Conservation (phyloP, 2,113 vertebrate species). For the Alosa alosa region DNA sequence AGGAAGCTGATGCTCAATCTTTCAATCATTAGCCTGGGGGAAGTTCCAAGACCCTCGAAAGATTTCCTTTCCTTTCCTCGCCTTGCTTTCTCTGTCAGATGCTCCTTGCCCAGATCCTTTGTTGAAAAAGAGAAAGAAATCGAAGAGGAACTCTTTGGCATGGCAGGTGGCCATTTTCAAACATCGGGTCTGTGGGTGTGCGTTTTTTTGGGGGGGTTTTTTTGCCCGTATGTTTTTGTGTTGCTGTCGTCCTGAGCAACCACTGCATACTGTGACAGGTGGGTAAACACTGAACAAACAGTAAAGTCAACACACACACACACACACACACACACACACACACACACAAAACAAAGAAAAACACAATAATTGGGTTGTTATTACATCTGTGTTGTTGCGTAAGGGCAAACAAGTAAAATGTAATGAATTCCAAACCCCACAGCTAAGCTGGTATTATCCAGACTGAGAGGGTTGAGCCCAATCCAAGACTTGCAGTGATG, state of each 20-base stretch:
- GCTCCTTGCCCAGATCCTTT: background rate
- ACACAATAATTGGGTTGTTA: constrained; percentile 46
- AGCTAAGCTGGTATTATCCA: constrained; percentile 39
- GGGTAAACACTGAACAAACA: constrained; percentile 44
- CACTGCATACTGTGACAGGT: constrained; percentile 9
- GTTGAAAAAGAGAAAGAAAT: background rate
- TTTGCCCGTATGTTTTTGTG: constrained; percentile 27
- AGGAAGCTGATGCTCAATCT: background rate
- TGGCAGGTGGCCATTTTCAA: constrained; percentile 17
- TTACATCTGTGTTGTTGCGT: constrained; percentile 44
- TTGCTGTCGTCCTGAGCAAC: constrained; percentile 35
- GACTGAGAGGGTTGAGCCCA: background rate
- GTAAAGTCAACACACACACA: constrained; percentile 32
- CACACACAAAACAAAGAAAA: constrained; percentile 31
- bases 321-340: constrained; percentile 6
- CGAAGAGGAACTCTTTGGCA: background rate
- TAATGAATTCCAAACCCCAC: constrained; percentile 45
- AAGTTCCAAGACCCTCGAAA: background rate
- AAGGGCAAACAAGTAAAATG: constrained; percentile 19
- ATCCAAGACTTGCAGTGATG: background rate
- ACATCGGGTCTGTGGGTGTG: background rate
- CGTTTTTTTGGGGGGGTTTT: constrained; percentile 47
- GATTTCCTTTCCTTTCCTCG: background rate
- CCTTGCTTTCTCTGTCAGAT: background rate
- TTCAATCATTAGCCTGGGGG: background rate